Base-by-base conservation (phyloP, 1,140 invertebrate species). In the Atta cephalotes region DNA sequence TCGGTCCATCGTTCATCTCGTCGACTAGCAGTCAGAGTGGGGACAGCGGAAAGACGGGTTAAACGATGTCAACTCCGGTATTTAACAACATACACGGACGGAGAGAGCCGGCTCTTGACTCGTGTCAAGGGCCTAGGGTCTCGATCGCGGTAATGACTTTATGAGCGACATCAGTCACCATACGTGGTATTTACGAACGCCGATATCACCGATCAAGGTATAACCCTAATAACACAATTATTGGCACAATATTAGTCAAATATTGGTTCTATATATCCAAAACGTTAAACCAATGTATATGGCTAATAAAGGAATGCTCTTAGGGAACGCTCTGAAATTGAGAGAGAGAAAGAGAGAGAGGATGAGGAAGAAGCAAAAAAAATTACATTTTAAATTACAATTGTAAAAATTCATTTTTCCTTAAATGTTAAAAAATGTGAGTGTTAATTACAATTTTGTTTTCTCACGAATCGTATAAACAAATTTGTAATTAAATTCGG, bases 11-110 rank as follows among this genome's bases (percentile, higher is more conserved):
- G 88, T 89, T 87, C 72, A 84, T 87, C 89, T 89, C 84, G 88
- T 35, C 70, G 80, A 35, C 56, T 49, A 51, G 49, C 78, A 53
- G 80, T 28, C 49, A 16, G 39, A 80, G 68, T 76, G 66, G 82
- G 74, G 84, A 86, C 84, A 86, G 91, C 92, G 92, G 92, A 89
- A 93, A 93, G 93, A 92, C 92, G 91, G 93, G 94, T 94, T 91
- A 94, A 94, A 94, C 87, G 92, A 92, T 94, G 93, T 94, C 93
- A 94, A 94, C 91, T 94, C 89, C 77, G 89, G 92, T 93, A 94
- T 94, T 94, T 94, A 94, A 93, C 92, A 92, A 93, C 92, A 94
- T 91, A 84, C 87, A 77, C 74, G 91, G 78, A 87, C 91, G 70
- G 56, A 74, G 80, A 84, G 90, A 86, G 88, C 76, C 76, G 79